Conservation (phyloP, 2,888 invertebrate species). For the Cinara cedri region DNA sequence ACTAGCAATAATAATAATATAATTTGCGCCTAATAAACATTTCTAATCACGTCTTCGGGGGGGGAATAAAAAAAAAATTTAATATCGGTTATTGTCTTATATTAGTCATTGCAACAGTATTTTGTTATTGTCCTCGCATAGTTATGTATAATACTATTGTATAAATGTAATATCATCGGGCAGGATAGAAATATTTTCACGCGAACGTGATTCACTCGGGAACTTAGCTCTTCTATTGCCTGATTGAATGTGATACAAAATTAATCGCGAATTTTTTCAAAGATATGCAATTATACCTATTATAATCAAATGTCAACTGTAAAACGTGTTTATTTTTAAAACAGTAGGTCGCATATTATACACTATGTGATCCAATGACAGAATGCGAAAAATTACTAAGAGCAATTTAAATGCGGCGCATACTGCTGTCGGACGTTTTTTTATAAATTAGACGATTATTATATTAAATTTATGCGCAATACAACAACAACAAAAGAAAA, state of each 20-base stretch:
- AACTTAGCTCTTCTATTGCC: neutral
- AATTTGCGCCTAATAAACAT: slow-evolving; percentile 1
- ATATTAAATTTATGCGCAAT: neutral
- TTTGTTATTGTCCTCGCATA: neutral
- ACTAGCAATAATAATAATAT: neutral
- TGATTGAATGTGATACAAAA: too few relatives aligned
- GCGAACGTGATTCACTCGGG: neutral
- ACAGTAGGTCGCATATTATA: neutral
- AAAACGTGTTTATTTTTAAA: neutral
- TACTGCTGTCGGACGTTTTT: neutral
- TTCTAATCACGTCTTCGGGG: slow-evolving; percentile 18
- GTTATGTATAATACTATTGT: neutral
- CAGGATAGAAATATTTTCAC: slow-evolving; percentile 27
- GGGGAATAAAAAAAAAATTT: neutral
- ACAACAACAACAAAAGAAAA: too few relatives aligned
- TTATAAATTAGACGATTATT: neutral
- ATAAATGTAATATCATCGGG: neutral
- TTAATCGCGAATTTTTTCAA: neutral
- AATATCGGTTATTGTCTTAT: neutral
- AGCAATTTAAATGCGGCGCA: neutral
- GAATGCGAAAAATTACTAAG: neutral
- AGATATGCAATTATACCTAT: neutral
- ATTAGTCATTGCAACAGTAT: slow-evolving; percentile 22
- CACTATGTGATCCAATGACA: neutral
- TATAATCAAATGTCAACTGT: neutral